Percentiles rank a stretch among this genome's conserved stretches.
Evolutionary conservation across 2,888 invertebrate species (phyloP).

Genomic region (Diarsia rubi): DNA sequence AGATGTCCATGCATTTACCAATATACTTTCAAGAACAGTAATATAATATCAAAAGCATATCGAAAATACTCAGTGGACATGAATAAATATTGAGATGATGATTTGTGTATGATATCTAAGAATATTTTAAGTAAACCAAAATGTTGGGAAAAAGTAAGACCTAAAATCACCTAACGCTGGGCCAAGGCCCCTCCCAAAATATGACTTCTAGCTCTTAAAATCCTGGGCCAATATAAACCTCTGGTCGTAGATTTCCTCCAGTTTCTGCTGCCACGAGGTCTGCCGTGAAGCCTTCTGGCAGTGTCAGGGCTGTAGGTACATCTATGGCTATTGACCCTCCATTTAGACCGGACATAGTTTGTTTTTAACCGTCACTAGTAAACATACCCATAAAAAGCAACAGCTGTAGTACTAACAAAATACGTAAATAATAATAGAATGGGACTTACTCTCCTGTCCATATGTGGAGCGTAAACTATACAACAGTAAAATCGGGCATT

Average conservation of each 20-base stretch:
- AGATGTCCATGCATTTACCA: not conserved
- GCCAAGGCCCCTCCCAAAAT: not conserved
- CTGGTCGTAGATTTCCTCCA: not conserved
- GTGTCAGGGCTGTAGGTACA: not conserved
- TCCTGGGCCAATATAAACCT: not conserved
- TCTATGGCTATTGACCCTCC: no score
- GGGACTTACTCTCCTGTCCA: constrained; percentile 16
- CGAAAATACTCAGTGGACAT: not conserved
- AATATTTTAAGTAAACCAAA: not conserved
- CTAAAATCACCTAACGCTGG: not conserved
- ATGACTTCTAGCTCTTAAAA: not conserved
- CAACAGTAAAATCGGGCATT: constrained; percentile 32
- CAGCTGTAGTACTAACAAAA: constrained; percentile 5
- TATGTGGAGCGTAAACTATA: constrained; percentile 50
- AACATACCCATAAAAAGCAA: constrained; percentile 8
- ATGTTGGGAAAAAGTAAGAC: not conserved
- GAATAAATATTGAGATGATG: not conserved
- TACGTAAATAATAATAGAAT: constrained; percentile 18
- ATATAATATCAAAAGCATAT: not conserved
- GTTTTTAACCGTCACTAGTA: not conserved
- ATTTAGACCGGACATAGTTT: no score
- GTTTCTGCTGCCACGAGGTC: not conserved
- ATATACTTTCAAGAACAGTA: not conserved
- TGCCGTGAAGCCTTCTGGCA: not conserved
- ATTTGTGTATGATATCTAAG: not conserved